phyloP scores from a whole-genome alignment of 2,888 invertebrate genomes.

The Colostygia pectinataria region DNA sequence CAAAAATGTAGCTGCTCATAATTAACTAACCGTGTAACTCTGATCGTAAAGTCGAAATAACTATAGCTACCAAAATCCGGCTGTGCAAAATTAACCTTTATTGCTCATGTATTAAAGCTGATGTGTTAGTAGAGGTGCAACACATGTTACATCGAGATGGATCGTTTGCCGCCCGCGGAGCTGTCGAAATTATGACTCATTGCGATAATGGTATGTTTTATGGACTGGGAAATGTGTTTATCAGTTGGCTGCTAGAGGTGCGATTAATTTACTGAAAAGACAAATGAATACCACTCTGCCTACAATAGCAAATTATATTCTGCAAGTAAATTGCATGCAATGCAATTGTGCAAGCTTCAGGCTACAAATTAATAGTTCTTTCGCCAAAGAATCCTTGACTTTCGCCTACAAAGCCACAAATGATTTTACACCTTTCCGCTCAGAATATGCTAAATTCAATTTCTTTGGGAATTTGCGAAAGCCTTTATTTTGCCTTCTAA shows the following conservation, averaged over 20 bases:
- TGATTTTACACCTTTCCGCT: too few relatives aligned
- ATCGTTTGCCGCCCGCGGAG: constrained; percentile 19
- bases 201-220: constrained; percentile 20
- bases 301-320: too few relatives aligned
- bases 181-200: constrained; percentile 27
- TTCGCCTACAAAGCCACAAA: too few relatives aligned
- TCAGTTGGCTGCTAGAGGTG: constrained; percentile 7
- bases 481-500: too few relatives aligned
- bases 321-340: too few relatives aligned
- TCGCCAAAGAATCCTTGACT: too few relatives aligned
- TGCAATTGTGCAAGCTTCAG: too few relatives aligned
- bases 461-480: too few relatives aligned
- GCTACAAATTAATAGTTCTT: too few relatives aligned
- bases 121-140: constrained; percentile 6
- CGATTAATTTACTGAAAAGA: constrained; percentile 13
- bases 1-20: constrained; percentile 9
- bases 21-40: constrained; percentile 18
- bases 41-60: constrained; percentile 14
- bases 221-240: constrained; percentile 21
- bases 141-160: constrained; percentile 22
- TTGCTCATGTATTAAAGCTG: background rate
- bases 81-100: background rate
- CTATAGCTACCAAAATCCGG: background rate
- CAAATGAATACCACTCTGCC: too few relatives aligned
- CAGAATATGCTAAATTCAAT: too few relatives aligned